Conservation (phyloP, 1,140 invertebrate species). For the Lordiphosa collinella region DNA sequence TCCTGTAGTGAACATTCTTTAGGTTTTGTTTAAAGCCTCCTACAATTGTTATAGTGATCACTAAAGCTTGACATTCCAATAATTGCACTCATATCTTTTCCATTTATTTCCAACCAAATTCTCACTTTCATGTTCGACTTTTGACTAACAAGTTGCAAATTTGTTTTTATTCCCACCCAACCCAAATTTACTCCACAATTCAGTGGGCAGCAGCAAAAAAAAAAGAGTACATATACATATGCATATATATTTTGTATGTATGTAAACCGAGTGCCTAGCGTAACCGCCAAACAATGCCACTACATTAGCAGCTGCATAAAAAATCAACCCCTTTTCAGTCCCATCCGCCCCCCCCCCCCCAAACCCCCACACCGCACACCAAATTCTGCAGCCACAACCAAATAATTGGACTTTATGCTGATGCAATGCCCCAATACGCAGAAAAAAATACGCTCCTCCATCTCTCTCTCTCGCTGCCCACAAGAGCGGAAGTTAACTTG, state of each 20-base stretch:
- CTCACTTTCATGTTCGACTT: neutral
- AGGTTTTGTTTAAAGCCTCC: too few species aligned
- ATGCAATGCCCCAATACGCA: constrained; percentile 37
- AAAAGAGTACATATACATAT: too few species aligned
- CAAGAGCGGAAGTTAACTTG: constrained; percentile 76
- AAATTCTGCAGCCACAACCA: constrained; percentile 10
- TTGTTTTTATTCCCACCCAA: constrained; percentile 39
- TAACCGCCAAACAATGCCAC: constrained; percentile 70
- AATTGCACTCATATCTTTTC: too few species aligned
- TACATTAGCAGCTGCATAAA: constrained; percentile 62
- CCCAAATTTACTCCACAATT: constrained; percentile 7
- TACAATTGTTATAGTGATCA: too few species aligned
- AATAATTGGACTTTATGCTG: constrained; percentile 65
- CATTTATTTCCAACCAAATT: too few species aligned
- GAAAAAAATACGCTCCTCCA: constrained; percentile 16
- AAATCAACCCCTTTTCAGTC: constrained; percentile 1
- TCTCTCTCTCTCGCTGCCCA: constrained; percentile 28
- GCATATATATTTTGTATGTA: neutral
- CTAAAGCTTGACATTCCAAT: too few species aligned
- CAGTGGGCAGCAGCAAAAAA: constrained; percentile 5
- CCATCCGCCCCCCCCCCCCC: constrained; percentile 2
- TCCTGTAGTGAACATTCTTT: too few species aligned
- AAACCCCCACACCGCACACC: too few species aligned
- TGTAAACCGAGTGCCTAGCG: constrained; percentile 29
- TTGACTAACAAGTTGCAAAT: constrained; percentile 27